Conservation (phyloP, 2,113 vertebrate species). For the Pica pica region DNA sequence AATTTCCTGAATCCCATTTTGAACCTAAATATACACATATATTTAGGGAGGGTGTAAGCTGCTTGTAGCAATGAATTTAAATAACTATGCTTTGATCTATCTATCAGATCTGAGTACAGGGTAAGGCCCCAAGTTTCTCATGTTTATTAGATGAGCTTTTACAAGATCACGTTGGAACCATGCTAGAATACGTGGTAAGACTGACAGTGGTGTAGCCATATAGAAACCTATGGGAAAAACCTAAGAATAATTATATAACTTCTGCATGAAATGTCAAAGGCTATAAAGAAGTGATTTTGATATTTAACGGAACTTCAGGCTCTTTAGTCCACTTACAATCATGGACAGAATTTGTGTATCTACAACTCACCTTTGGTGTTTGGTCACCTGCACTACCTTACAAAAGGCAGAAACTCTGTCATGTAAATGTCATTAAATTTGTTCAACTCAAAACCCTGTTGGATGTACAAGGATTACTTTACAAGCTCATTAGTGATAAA, state of each 20-base stretch:
- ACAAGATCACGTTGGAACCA: neutral
- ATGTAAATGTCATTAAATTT: neutral
- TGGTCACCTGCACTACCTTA: neutral
- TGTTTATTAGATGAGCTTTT: neutral
- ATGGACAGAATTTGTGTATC: neutral
- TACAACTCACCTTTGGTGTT: neutral
- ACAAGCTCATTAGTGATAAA: neutral
- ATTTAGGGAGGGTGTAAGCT: neutral
- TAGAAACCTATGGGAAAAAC: neutral
- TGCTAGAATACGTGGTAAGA: neutral
- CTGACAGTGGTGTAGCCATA: neutral
- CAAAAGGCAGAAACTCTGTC: neutral
- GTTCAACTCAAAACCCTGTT: neutral
- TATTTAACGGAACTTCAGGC: neutral
- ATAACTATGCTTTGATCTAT: neutral
- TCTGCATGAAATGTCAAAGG: neutral
- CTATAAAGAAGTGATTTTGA: neutral
- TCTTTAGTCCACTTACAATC: neutral
- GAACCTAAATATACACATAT: neutral
- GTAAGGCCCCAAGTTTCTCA: neutral
- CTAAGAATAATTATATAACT: neutral
- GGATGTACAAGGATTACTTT: neutral
- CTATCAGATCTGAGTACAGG: neutral
- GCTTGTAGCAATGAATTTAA: neutral
- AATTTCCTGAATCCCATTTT: slow-evolving; percentile 3